Evolutionary conservation across 2,797 vertebrate species (phyloP).

Genomic region (Aulostomus chinensis): DNA sequence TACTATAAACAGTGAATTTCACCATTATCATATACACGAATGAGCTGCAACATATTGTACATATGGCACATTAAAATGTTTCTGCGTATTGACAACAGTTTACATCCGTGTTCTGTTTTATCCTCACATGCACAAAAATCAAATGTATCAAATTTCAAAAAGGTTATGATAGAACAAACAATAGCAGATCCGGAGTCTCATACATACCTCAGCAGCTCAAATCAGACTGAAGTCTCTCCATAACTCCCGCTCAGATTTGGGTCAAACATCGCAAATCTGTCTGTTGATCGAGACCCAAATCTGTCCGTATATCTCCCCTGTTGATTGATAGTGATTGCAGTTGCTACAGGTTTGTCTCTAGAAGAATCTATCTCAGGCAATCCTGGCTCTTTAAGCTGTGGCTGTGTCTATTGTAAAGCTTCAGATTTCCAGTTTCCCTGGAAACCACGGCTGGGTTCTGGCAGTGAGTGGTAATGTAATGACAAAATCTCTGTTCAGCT

Average conservation of each 20-base stretch:
- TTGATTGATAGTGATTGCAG: slow-evolving; percentile 64
- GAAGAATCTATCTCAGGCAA: slow-evolving; percentile 82
- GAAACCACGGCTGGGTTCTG: slow-evolving; percentile 81
- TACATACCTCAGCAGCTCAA: slow-evolving; percentile 74
- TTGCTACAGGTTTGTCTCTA: slow-evolving; percentile 77
- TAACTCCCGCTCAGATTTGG: slow-evolving; percentile 46
- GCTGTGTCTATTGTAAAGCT: slow-evolving; percentile 81
- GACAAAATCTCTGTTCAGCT: slow-evolving; percentile 72
- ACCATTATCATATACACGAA: too few species aligned
- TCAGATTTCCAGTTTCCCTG: slow-evolving; percentile 87
- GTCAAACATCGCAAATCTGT: slow-evolving; percentile 49
- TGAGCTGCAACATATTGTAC: too few species aligned
- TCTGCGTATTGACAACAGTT: too few species aligned
- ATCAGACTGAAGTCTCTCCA: slow-evolving; percentile 57
- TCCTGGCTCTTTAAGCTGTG: slow-evolving; percentile 78
- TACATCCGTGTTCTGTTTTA: too few species aligned
- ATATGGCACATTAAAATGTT: too few species aligned
- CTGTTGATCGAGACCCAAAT: slow-evolving; percentile 28
- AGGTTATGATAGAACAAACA: slow-evolving; percentile 7
- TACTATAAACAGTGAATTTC: too few species aligned
- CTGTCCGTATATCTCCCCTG: slow-evolving; percentile 42
- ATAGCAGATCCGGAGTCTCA: slow-evolving; percentile 22
- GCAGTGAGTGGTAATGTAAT: slow-evolving; percentile 80
- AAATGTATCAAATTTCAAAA: slow-evolving; percentile 8
- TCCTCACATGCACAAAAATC: slow-evolving; percentile 28